Percentiles rank a stretch among this genome's conserved stretches.
phyloP scores from a whole-genome alignment of 2,888 invertebrate species.

The Mesoligia furuncula region DNA sequence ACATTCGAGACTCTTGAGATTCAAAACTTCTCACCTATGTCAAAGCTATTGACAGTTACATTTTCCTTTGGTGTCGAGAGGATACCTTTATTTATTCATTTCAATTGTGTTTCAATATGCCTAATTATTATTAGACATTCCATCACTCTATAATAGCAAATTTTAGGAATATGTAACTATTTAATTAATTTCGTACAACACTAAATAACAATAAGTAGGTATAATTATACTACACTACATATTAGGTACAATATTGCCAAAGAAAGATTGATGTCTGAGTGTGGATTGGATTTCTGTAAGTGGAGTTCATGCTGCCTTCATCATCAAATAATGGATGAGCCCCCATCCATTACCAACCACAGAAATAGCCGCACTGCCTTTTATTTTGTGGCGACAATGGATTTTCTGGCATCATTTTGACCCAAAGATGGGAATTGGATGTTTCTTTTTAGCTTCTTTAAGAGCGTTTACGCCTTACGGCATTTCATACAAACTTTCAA shows the following conservation, averaged over 20 bases:
- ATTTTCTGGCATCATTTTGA: too few relatives aligned
- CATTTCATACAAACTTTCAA: too few relatives aligned
- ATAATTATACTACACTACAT: not conserved
- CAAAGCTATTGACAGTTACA: conserved; percentile 16
- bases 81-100: not conserved
- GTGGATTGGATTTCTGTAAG: not conserved
- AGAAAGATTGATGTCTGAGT: not conserved
- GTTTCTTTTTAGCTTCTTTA: not conserved
- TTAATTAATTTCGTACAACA: not conserved
- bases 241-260: not conserved
- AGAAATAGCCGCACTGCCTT: not conserved
- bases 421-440: too few relatives aligned
- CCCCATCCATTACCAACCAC: not conserved
- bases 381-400: not conserved
- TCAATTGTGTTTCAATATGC: not conserved
- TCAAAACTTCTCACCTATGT: conserved; percentile 8
- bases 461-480: too few relatives aligned
- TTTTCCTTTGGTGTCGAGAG: not conserved
- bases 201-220: not conserved
- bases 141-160: too few relatives aligned
- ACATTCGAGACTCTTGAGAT: not conserved
- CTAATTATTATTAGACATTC: not conserved
- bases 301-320: not conserved
- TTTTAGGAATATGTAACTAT: not conserved
- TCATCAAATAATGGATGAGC: not conserved